Base-by-base conservation (phyloP, 2,113 vertebrate species). In the Platichthys stellatus region DNA sequence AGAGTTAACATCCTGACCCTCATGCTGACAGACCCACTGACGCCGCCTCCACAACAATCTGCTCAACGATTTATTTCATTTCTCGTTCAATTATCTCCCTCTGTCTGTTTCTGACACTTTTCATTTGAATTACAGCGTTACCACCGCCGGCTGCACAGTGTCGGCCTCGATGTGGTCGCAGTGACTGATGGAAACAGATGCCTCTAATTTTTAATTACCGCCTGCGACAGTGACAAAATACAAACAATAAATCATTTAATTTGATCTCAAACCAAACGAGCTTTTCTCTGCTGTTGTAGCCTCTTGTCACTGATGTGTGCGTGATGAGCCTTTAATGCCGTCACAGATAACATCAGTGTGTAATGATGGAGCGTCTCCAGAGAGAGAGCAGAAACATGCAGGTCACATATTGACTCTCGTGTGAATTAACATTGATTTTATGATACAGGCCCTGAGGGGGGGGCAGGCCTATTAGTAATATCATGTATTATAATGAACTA, bases 341-440 rank as follows among this genome's bases (percentile, higher is more conserved):
- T n/a, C 5, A 13, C 1, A 0, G 26, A 64, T 21, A 0, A 14
- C n/a, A 57, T 60, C 17, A 68, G 18, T 21, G 24, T 58, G 57
- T 28, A 4, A 67, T 23, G 82, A 66, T 12, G 0, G 56, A 78
- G 23, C 12, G 24, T 1, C 68, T 66, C 8, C 63, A 51, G 18
- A 43, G 57, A 63, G 5, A 53, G n/a, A 2, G 9, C 21, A 64
- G 69, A 53, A 60, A 40, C 59, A 54, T 11, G 15, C 58, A 63
- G 45, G 26, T 60, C 72, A 54, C 65, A 2, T 45, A 23, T 24
- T 35, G 70, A 80, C 64, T 43, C 31, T 17, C 0, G 15, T 65
- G 17, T 76, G 57, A 71, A 58, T 71, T 57, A 82, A 63, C 21
- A 81, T 72, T 59, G 78, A 82, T 75, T 80, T 63, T 35, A 31